Conservation (phyloP, 2,113 vertebrate species). For the Columba livia region DNA sequence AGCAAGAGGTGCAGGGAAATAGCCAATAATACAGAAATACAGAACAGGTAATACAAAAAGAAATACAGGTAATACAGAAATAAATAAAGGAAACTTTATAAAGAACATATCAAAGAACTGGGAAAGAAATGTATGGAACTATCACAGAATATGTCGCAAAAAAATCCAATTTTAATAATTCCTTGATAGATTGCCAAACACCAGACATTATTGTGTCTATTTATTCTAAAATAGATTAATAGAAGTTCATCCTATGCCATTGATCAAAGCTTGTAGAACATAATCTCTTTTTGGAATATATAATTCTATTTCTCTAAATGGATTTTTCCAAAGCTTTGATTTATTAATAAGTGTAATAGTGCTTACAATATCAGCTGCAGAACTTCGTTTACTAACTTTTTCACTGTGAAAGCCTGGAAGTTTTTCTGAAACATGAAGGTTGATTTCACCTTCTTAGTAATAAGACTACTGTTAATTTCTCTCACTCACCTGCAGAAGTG, state of each 20-base stretch:
- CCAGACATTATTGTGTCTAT: neutral
- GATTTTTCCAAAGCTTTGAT: neutral
- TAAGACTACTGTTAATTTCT: neutral
- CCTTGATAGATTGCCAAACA: neutral
- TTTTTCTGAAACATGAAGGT: neutral
- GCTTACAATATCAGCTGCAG: neutral
- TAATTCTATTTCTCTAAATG: neutral
- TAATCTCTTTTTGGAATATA: neutral
- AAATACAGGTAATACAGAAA: neutral
- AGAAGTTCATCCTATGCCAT: neutral
- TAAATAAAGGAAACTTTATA: neutral
- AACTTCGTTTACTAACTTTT: neutral
- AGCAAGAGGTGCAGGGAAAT: neutral
- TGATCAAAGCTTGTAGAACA: neutral
- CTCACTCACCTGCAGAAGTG: neutral
- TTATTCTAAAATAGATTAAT: neutral
- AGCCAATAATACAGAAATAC: too few species aligned
- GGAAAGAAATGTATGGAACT: neutral
- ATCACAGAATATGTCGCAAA: neutral
- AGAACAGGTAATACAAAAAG: neutral
- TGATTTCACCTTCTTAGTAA: neutral
- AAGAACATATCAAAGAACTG: neutral
- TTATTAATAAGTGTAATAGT: neutral
- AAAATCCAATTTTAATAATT: neutral
- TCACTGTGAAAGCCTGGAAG: neutral